These are phyloP conservation scores for Trissonchulus sp. DNA, from an alignment of 2,888 invertebrate genomes.

Conservation along the genomic window DNA sequence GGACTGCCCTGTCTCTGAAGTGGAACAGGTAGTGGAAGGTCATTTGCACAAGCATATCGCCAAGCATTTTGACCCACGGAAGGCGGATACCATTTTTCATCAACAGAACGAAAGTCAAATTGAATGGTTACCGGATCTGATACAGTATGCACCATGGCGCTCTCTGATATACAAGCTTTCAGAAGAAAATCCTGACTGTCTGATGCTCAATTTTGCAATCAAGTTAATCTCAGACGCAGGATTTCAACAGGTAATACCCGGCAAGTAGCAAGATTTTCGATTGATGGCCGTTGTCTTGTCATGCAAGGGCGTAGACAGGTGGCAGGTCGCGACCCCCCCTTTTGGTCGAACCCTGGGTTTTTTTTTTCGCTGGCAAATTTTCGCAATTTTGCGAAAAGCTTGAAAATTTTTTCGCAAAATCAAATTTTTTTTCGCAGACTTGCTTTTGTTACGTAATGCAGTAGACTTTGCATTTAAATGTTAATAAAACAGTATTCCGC, in stretches of 20 bases:
- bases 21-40: conserved; percentile 34
- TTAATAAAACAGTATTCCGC: no score
- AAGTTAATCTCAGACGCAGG: conserved; percentile 98
- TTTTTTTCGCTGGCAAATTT: no score
- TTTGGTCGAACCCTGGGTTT: no score
- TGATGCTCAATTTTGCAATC: conserved; percentile 97
- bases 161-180: conserved; percentile 89
- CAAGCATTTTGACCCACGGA: conserved; percentile 72
- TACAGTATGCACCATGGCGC: conserved; percentile 94
- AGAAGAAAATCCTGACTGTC: conserved; percentile 94
- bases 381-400: no score
- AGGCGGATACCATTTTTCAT: conserved; percentile 95
- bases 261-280: no score
- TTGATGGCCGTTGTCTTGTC: no score
- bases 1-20: conserved; percentile 6
- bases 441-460: no score
- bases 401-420: no score
- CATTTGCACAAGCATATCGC: conserved; percentile 32
- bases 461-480: no score
- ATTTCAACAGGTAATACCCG: conserved; percentile 77
- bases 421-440: no score
- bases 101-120: conserved; percentile 34
- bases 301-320: no score
- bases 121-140: conserved; percentile 87
- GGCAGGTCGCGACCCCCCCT: no score